Percentiles rank a stretch among this genome's conserved stretches.
Conservation (phyloP, 2,113 vertebrate genomes). For the Myiagra hebetior region DNA sequence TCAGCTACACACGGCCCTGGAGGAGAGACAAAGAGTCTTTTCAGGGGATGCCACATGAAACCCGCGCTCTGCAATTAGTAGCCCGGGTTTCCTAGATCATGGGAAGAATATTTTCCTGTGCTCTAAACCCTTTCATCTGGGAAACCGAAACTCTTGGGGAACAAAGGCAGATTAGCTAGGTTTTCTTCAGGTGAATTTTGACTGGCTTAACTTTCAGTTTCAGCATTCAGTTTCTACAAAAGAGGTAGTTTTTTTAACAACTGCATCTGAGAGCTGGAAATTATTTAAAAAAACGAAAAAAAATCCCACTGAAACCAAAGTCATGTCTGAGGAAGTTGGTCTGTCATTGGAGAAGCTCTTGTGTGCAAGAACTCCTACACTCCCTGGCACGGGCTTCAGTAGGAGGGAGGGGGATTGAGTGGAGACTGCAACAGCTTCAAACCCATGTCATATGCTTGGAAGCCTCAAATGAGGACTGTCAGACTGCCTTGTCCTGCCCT, state of each 20-base stretch:
- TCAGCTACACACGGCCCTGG: fast-evolving
- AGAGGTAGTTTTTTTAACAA: not conserved
- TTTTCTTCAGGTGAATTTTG: slow-evolving; percentile 21
- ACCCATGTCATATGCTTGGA: not conserved
- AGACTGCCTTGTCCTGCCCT: not conserved
- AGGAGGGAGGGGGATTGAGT: not conserved
- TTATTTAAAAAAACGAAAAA: not conserved
- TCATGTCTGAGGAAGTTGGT: not conserved
- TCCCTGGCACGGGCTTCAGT: not conserved
- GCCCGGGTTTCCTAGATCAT: not conserved
- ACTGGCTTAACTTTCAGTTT: not conserved
- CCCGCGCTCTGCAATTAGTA: not conserved
- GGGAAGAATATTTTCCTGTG: not conserved
- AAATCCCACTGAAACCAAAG: not conserved
- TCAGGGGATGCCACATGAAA: not conserved
- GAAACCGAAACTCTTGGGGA: not conserved
- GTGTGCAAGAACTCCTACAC: not conserved
- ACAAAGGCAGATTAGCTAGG: slow-evolving; percentile 23
- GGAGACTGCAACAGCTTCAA: not conserved
- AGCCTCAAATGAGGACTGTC: not conserved
- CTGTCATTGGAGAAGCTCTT: not conserved
- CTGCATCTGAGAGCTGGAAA: not conserved
- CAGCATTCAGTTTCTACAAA: not conserved
- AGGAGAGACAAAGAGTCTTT: not conserved
- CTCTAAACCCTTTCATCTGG: not conserved